Conservation (phyloP, 1,140 invertebrate species). For the Solenopsis fugax region DNA sequence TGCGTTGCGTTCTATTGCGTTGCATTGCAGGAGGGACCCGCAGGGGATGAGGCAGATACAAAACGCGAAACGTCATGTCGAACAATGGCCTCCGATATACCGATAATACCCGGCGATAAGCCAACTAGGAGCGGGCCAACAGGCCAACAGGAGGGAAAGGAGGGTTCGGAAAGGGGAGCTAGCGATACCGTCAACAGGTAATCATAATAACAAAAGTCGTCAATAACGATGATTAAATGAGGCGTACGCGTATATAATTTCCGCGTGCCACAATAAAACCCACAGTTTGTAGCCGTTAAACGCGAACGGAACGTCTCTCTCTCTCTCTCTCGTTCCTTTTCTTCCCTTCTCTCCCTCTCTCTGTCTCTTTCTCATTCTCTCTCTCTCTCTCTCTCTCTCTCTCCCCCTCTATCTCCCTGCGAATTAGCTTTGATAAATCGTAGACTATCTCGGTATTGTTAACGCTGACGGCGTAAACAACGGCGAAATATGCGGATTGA, state of each 20-base stretch:
- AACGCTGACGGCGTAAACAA: conserved; percentile 46
- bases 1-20: neutral
- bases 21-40: neutral
- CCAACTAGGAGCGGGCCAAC: neutral
- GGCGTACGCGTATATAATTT: conserved; percentile 41
- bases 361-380: conserved; percentile 51
- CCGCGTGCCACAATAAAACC: conserved; percentile 37
- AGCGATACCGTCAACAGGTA: conserved; percentile 47
- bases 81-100: conserved; percentile 45
- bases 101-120: conserved; percentile 48
- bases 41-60: neutral
- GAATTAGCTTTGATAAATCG: conserved; percentile 62
- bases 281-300: conserved; percentile 40
- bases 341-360: conserved; percentile 3
- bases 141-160: too few species aligned
- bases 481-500: conserved; percentile 56
- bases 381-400: conserved; percentile 30
- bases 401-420: conserved; percentile 37
- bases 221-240: conserved; percentile 64
- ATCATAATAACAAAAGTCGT: conserved; percentile 46
- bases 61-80: conserved; percentile 52
- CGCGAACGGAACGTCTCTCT: conserved; percentile 6
- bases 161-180: neutral
- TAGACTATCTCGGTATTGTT: conserved; percentile 54
- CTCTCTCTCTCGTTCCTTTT: conserved; percentile 18